Base-by-base conservation (phyloP, 2,888 invertebrate species). In the Mesopsocus fuscifrons region DNA sequence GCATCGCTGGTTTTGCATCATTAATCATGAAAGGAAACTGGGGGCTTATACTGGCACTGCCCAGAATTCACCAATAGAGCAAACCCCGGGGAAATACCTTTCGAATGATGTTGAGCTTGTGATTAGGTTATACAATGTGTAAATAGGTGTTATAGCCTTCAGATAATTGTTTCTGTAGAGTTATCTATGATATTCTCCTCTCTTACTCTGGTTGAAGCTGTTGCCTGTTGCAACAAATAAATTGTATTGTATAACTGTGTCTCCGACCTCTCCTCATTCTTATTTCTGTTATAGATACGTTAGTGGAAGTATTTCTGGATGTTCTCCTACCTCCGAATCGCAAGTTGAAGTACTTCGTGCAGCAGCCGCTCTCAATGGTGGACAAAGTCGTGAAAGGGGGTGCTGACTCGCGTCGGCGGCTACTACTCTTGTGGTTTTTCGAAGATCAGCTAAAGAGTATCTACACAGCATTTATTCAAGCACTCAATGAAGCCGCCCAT, bases 371-470 rank as follows among this genome's bases (percentile, higher is more conserved):
- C 1, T 63, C 66, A 0, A 57, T 64, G 21, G 47, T 81, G 1
- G 67, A 68, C 11, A 66, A 69, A 40, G 62, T 74, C 55, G 69
- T 74, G 0, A 69, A 73, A 1, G 77, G 76, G 50, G 77, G 75
- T 50, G 58, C 58, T 16, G 69, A 74, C 20, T 67, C 71, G 1
- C 63, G 72, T 40, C 67, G 74, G 43, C 74, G 72, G 49, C 63
- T 78, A 47, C 66, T 83, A 13, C 71, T 77, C 8, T 60, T 73
- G 44, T 97, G 94, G 92, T 74, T 78, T 54, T 95, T 79, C 60
- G 97, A 97, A 58, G 81, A 82, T 55, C 78, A 84, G 53, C 60
- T 97, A 2, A 88, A 87, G 57, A 74, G 79, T 18, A 20, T 57
- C n/a, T 67, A 64, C 47, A 52, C 65, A 50, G 66, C 65, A 2